phyloP scores from a whole-genome alignment of 2,113 vertebrate genomes.

The Tautogolabrus adspersus region DNA sequence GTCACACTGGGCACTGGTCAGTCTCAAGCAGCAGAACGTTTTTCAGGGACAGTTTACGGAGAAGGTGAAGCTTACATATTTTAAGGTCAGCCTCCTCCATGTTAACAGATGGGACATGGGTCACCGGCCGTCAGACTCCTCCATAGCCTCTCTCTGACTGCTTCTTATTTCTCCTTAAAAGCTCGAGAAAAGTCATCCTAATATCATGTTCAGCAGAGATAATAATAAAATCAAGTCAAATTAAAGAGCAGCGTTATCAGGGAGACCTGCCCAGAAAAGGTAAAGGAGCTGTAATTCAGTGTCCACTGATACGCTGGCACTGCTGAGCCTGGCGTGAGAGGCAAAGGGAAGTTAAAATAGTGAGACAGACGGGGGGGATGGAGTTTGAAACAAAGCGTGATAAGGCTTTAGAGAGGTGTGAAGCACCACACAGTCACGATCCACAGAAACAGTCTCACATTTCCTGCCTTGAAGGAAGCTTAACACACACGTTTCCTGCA shows the following conservation, averaged over 20 bases:
- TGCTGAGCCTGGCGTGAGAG: background rate
- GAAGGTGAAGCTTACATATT: too few species aligned
- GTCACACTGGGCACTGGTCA: too few species aligned
- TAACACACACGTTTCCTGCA: conserved; percentile 5
- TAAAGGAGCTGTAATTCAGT: background rate
- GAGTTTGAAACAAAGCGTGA: background rate
- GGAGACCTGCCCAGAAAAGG: conserved; percentile 3
- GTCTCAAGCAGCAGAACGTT: too few species aligned
- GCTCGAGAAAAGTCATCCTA: background rate
- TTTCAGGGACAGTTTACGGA: too few species aligned
- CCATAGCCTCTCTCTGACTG: too few species aligned
- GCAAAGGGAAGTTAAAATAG: background rate
- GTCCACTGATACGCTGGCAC: background rate
- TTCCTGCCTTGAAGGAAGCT: conserved; percentile 14
- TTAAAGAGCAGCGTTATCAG: background rate
- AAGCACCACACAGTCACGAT: background rate
- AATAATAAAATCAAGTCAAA: conserved; percentile 13
- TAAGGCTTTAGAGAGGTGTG: conserved; percentile 12
- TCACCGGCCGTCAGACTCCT: too few species aligned
- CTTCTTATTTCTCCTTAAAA: too few species aligned
- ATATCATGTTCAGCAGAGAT: background rate
- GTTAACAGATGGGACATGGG: too few species aligned
- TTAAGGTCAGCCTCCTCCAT: too few species aligned
- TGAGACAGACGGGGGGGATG: background rate
- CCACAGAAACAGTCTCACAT: conserved; percentile 6